Evolutionary conservation across 2,888 invertebrate species (phyloP), one percentile per base, ranked within the genome.

Genomic region (Temnothorax rugatulus): DNA sequence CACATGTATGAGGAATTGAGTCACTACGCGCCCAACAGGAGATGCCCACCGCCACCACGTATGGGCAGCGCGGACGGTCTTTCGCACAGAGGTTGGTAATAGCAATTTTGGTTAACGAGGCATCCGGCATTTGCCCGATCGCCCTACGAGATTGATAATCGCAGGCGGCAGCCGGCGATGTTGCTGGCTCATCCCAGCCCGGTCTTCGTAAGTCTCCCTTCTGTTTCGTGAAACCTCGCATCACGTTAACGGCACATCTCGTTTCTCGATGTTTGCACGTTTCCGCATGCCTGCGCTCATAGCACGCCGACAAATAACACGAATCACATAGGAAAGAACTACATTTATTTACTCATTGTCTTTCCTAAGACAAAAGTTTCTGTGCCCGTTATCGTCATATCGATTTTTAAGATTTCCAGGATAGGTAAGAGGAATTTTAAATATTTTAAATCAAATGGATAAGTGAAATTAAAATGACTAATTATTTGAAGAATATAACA

Each of bases 1-100:
- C 97, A 98, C 94, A 97, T 98, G 96, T 98, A 98, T 95, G 98
- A 98, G 96, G 98, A 98, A 95, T 96, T 98, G 95, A 97, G 97
- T 93, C 96, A 97, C 92, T 95, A 94, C 89, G 93, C 94, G 82
- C 95, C 95, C 75, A 95, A 93, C 92, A 94, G 95, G 90, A 94
- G 95, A 92, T 95, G 95, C 87, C 95, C 95, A 69, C 94, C 95
- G 69, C 95, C 96, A 89, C 96, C 95, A 83, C 92, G 93, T 89
- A 94, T 94, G 93, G 96, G 96, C 94, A 96, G 96, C 91, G 95
- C 95, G 87, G 97, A 95, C 59, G 94, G 90, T 89, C 91, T 94
- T 57, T 83, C 94, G 84, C 95, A 93, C 90, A 93, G 94, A 95
- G 95, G 95, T 95, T 94, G 94, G 95, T 95, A 93, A 90, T 81